Conservation (phyloP, 1,140 invertebrate species). For the Drosophila malerkotliana region DNA sequence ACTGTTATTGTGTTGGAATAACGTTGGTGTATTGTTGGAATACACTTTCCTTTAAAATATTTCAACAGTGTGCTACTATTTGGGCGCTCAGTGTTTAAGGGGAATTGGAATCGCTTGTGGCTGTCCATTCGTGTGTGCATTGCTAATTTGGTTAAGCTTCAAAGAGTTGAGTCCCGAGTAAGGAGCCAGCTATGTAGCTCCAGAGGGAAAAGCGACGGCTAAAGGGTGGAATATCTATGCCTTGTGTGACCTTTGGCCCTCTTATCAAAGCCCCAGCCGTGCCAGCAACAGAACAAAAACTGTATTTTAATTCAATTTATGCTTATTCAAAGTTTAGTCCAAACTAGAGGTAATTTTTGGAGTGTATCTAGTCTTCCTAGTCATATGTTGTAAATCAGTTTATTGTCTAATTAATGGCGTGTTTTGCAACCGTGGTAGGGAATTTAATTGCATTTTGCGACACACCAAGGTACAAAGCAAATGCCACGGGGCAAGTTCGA, state of each 20-base stretch:
- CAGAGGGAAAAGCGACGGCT: background rate
- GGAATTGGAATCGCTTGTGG: conserved; percentile 19
- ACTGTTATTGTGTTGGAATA: background rate
- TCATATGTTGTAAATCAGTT: conserved; percentile 65
- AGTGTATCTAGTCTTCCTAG: too few species aligned
- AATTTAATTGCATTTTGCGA: conserved; percentile 52
- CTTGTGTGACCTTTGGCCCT: too few species aligned
- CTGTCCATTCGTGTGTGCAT: conserved; percentile 48
- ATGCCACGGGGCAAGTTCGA: conserved; percentile 32
- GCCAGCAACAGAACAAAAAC: too few species aligned
- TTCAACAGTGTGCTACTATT: background rate
- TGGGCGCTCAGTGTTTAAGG: background rate
- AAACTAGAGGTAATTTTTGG: too few species aligned
- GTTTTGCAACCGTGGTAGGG: conserved; percentile 8
- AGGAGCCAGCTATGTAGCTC: background rate
- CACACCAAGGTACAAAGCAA: conserved; percentile 41
- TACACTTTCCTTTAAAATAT: too few species aligned
- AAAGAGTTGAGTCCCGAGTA: conserved; percentile 22
- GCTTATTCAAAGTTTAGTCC: too few species aligned
- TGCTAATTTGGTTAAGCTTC: conserved; percentile 55
- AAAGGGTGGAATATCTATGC: too few species aligned
- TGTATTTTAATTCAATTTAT: too few species aligned
- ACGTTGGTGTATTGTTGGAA: background rate
- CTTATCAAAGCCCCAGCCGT: too few species aligned
- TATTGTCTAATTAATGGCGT: conserved; percentile 68